Base-by-base conservation (phyloP, 2,113 vertebrate genomes). In the Orthonyx spaldingii region DNA sequence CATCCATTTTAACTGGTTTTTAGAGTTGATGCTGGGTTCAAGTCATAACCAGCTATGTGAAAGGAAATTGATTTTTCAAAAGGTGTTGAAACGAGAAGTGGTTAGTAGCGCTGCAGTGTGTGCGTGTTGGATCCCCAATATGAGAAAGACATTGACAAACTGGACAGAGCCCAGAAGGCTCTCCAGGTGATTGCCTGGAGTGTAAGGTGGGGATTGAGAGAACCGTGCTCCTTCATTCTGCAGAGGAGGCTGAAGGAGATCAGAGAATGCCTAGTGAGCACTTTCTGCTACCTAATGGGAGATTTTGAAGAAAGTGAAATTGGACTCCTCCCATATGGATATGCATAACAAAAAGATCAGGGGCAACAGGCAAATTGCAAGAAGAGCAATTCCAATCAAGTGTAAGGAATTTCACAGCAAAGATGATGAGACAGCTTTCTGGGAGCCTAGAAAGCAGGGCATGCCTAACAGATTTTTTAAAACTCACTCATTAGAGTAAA, bases 171-270 rank as follows among this genome's bases (percentile, higher is more conserved):
- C 13, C 22, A 28, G 28, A 14, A 2, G 3, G 3, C 30, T 66
- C 70, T 78, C n/a, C 4, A 4, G 30, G 14, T 65, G 49, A 39
- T 37, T 70, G 27, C 24, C 5, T 50, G 27, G 24, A 11, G 1
- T 0, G 0, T 53, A 17, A 64, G 37, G 24, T 56, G 15, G 7
- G n/a, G 12, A 9, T 6, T 42, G 30, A 5, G 6, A n/a, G 33
- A 47, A 5, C 20, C 0, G 1, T 16, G 9, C 16, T 59, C 3
- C 23, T 74, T n/a, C 18, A 0, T 59, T 81, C 52, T 27, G 18
- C 7, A 4, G 11, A 46, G 19, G 7, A 52, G 6, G 16, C 9
- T 30, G 15, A 44, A 39, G 61, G 26, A 5, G 13, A 28, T 41
- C 27, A 50, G 5, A 8, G 21, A 6, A 3, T 84, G 19, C 37